phyloP scores from a whole-genome alignment of 92 coral and sea anemone species.

The Phymanthus crucifer region DNA sequence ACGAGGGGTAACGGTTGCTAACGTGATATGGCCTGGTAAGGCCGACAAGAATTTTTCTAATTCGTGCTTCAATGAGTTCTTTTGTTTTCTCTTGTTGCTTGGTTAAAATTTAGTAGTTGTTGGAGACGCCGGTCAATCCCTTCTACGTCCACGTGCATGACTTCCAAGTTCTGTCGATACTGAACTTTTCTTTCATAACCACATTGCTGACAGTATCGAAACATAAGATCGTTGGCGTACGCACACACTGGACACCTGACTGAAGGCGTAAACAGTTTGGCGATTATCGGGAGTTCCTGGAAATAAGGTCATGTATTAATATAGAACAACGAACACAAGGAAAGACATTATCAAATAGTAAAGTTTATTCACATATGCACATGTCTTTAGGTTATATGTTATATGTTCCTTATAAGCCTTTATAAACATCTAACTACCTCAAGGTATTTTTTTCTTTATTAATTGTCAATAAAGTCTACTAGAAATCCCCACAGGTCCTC shows the following conservation, averaged over 20 bases:
- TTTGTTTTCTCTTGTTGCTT: slow-evolving; percentile 30
- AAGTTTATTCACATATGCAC: no score
- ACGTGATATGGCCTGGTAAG: slow-evolving; percentile 22
- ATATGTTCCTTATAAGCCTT: no score
- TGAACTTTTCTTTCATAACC: slow-evolving; percentile 38
- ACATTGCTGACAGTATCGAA: slow-evolving; percentile 57
- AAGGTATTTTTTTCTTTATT: no score
- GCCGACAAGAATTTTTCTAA: slow-evolving; percentile 18
- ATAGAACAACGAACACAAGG: no score
- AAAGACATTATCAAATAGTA: not conserved
- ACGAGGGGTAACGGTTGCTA: slow-evolving; percentile 25
- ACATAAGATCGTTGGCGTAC: slow-evolving; percentile 56
- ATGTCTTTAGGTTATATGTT: no score
- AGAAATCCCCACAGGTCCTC: slow-evolving; percentile 57
- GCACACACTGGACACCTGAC: no score
- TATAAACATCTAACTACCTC: no score
- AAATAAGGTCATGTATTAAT: no score
- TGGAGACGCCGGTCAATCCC: slow-evolving; percentile 37
- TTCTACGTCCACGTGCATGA: slow-evolving; percentile 14
- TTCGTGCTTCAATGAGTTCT: slow-evolving; percentile 37
- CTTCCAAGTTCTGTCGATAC: not conserved
- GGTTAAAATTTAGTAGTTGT: slow-evolving; percentile 32
- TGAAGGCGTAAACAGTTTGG: slow-evolving; percentile 21
- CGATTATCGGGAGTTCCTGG: slow-evolving; percentile 44
- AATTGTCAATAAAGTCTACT: not conserved